Evolutionary conservation across 2,797 vertebrate genomes (phyloP), one percentile per base, ranked within the genome.

Genomic region (Salarias fasciatus): DNA sequence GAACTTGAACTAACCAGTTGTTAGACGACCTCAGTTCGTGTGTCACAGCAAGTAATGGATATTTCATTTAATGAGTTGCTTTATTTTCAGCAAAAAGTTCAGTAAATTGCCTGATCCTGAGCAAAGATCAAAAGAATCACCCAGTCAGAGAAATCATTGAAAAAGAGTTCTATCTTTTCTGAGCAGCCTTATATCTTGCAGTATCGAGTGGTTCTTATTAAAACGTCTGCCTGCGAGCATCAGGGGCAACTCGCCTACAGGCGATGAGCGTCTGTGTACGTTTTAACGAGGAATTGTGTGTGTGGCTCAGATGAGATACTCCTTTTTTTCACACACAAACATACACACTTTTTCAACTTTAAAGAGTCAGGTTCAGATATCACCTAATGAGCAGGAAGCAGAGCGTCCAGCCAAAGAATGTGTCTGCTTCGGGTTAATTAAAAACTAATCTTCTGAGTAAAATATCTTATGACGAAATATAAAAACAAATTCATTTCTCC

Each of bases 371-470:
- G 28, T 46, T 62, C 48, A 66, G 53, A 49, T 40, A 31, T 31
- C 28, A 29, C 59, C 72, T 70, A 28, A 55, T 62, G 12, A 41
- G 38, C n/a, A 37, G 50, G 48, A n/a, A 43, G 48, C 52, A 41
- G 30, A 15, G 2, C 4, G 56, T 35, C 33, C 14, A 48, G 50
- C 58, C 59, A 71, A 83, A 66, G 53, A 83, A 86, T 74, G 65
- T 43, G 44, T 6, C 24, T 31, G 54, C 55, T 59, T 79, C 61
- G 40, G 47, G 41, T 70, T 88, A 80, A 89, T 90, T 84, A 84
- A 85, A 87, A 84, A 62, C 78, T 31, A 58, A 79, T 68, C 58
- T 58, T 72, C 30, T 47, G 69, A 47, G 69, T 71, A 70, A 72
- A 82, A 60, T 49, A 40, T 69, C 63, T 78, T 11, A 35, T 18